These are phyloP conservation scores for Ataeniobius toweri DNA, from an alignment of 2,797 vertebrate genomes.

Conservation along the genomic window DNA sequence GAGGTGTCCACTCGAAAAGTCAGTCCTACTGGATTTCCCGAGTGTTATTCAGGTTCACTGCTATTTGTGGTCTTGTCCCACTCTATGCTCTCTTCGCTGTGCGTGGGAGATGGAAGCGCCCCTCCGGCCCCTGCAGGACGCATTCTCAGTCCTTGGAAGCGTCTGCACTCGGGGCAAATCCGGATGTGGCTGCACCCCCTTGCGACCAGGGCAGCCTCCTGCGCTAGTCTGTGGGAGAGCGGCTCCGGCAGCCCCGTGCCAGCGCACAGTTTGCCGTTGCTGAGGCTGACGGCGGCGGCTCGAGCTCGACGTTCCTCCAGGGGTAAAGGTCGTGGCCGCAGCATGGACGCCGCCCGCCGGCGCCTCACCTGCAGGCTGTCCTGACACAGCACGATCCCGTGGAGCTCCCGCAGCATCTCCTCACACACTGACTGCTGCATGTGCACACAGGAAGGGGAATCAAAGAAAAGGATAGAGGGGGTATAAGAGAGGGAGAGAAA, in stretches of 20 bases:
- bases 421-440: slow-evolving; percentile 93
- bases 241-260: slow-evolving; percentile 88
- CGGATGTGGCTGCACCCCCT: slow-evolving; percentile 95
- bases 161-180: slow-evolving; percentile 95
- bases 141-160: slow-evolving; percentile 93
- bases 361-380: slow-evolving; percentile 91
- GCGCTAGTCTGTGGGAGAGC: slow-evolving; percentile 93
- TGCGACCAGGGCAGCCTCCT: slow-evolving; percentile 92
- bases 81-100: slow-evolving; percentile 93
- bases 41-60: slow-evolving; percentile 92
- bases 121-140: slow-evolving; percentile 72
- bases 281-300: slow-evolving; percentile 88
- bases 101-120: slow-evolving; percentile 83
- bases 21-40: slow-evolving; percentile 36
- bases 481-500: slow-evolving; percentile 61
- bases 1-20: slow-evolving; percentile 58
- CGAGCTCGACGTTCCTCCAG: slow-evolving; percentile 86
- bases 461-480: slow-evolving; percentile 52
- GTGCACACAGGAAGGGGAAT: slow-evolving; percentile 53
- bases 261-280: slow-evolving; percentile 94
- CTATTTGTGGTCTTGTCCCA: slow-evolving; percentile 98
- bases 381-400: slow-evolving; percentile 93
- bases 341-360: slow-evolving; percentile 72
- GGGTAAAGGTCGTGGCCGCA: slow-evolving; percentile 80
- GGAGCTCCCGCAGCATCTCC: slow-evolving; percentile 96